Evolutionary conservation across 1,140 invertebrate species (phyloP), one percentile per base, ranked within the genome.

Genomic region (Ladona fulva): DNA sequence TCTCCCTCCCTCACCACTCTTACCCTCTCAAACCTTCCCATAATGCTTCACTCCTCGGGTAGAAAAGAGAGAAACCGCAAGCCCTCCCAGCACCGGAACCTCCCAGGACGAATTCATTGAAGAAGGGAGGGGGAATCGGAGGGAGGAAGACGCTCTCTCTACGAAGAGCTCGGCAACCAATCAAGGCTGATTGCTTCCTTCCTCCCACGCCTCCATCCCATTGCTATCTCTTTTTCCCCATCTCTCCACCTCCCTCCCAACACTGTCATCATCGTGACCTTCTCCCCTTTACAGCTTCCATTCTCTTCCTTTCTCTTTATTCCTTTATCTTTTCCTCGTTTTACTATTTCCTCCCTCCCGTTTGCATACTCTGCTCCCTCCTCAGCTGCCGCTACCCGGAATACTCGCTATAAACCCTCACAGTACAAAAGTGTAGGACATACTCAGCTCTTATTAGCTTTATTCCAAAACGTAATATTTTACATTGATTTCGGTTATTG

Each of bases 141-240:
- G 29, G 29, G 29, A 8, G 8, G 8, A 37, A 37, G 29, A 37
- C 29, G 29, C 3, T 66, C 44, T 52, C 44, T 19, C 52, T 66
- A 22, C 52, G 52, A 66, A 66, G 52, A 66, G 52, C 52, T 66
- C 52, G 52, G 52, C 52, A 66, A 66, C 52, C 52, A 66, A 66
- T 66, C 52, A 66, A 66, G 16, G 52, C 52, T 66, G 52, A 66
- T 66, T 66, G 52, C 52, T 66, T 66, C 52, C 52, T 66, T 66
- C 52, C 52, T 66, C 52, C 52, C 12, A 22, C 52, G 52, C 52
- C 52, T 66, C 44, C 44, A 52, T 19, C 52, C 52, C 52, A 37
- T 6, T 22, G n/a, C n/a, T 22, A 66, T 22, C 52, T 66, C n/a
- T 66, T 22, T 19, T 12, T 10, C 19, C 44, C 44, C 44, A 10